Evolutionary conservation across 2,113 vertebrate genomes (phyloP), one percentile per base, ranked within the genome.

Genomic region (Muscicapa adusta): DNA sequence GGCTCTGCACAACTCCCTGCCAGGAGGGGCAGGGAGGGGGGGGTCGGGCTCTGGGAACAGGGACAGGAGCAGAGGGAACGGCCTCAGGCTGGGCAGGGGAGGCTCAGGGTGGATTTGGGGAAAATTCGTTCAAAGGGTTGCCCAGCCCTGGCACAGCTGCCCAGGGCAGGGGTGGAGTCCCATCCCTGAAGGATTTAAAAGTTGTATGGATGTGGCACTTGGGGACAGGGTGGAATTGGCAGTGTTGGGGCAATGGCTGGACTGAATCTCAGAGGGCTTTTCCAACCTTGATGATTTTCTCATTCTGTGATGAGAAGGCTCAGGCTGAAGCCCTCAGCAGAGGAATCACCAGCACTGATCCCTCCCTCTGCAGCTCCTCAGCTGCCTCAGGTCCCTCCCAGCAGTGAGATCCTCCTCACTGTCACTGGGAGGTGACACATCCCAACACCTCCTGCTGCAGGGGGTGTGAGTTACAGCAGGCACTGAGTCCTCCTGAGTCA

Each of bases 71-170:
- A 73, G 26, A 43, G 85, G 43, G 36, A 80, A 65, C 1, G 0
- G 75, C 58, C 75, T 19, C 67, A 28, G 43, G 22, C 43, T 58
- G 67, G 14, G 58, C 75, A 73, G 51, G 75, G 23, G 0, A 33
- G 17, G 36, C 0, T 23, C 0, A 16, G 50, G 18, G 0, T 8
- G 60, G 43, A 24, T 23, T 2, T 36, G 3, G 42, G 74, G 43
- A 50, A 43, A 19, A 58, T 45, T 33, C 2, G 0, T 16, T 14
- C 31, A 36, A 43, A 43, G 18, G 17, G 26, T 0, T 33, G 15
- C 0, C 38, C 24, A 47, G 11, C 19, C 10, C 13, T 60, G 60
- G 23, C 45, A 67, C 53, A 81, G 68, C 50, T 72, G 48, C 12
- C 26, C 66, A 36, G 58, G 43, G 33, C 18, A 45, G 16, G 0